Evolutionary conservation across 2,113 vertebrate genomes (phyloP).

Genomic region (Bos taurus): ARS-UCD2.0 NC_037352.1:19056001-19056500

Average conservation of each 20-base stretch:
- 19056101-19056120: no score
- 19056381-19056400: no score
- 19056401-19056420: neutral
- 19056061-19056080: no score
- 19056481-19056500: neutral
- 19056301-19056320: neutral
- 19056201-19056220: neutral
- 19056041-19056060: no score
- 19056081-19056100: no score
- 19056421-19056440: neutral
- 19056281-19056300: neutral
- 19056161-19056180: neutral
- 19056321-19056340: neutral
- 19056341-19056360: neutral
- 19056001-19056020: no score
- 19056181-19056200: neutral
- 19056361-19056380: no score
- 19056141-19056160: no score
- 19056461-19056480: neutral
- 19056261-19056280: neutral
- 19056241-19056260: neutral
- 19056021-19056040: no score
- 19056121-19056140: no score
- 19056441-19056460: neutral
- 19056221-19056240: neutral